phyloP scores from a whole-genome alignment of 1,140 invertebrate genomes.

The Matsumurasca onukii region DNA sequence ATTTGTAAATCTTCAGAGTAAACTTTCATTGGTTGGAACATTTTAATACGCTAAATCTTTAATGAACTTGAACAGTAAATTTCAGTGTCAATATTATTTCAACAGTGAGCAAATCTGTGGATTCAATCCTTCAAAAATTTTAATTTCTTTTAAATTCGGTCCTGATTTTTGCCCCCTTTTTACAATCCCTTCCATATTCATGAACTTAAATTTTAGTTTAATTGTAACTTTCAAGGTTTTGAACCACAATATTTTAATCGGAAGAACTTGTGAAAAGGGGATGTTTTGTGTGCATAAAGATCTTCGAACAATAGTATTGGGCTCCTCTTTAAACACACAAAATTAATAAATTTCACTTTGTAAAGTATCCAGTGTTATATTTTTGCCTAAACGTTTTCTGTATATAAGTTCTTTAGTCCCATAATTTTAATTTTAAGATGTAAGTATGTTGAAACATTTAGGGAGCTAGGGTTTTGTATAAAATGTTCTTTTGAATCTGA shows the following conservation, averaged over 20 bases:
- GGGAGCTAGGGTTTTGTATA: slow-evolving; percentile 14
- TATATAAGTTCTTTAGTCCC: neutral
- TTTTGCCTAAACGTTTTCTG: slow-evolving; percentile 24
- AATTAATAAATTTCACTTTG: slow-evolving; percentile 30
- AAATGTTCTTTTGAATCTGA: too few relatives aligned
- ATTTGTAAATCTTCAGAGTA: neutral
- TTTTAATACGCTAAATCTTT: neutral
- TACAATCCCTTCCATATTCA: slow-evolving; percentile 15
- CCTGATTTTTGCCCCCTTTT: slow-evolving; percentile 15
- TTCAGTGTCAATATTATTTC: neutral
- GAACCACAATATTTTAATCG: slow-evolving; percentile 14
- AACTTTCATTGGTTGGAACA: neutral
- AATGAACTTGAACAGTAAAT: neutral
- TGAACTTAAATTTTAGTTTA: slow-evolving; percentile 10
- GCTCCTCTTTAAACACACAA: slow-evolving; percentile 27
- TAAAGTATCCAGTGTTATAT: slow-evolving; percentile 26
- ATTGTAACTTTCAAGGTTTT: slow-evolving; percentile 2
- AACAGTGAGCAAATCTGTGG: too few relatives aligned
- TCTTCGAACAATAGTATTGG: slow-evolving; percentile 8
- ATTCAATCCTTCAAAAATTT: neutral
- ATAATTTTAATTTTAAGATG: neutral
- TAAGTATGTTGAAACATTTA: slow-evolving; percentile 18
- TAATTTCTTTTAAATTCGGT: neutral
- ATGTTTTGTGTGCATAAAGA: slow-evolving; percentile 29
- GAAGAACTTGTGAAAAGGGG: slow-evolving; percentile 29